phyloP scores from a whole-genome alignment of 1,140 invertebrate species.

The Batillaria attramentaria region DNA sequence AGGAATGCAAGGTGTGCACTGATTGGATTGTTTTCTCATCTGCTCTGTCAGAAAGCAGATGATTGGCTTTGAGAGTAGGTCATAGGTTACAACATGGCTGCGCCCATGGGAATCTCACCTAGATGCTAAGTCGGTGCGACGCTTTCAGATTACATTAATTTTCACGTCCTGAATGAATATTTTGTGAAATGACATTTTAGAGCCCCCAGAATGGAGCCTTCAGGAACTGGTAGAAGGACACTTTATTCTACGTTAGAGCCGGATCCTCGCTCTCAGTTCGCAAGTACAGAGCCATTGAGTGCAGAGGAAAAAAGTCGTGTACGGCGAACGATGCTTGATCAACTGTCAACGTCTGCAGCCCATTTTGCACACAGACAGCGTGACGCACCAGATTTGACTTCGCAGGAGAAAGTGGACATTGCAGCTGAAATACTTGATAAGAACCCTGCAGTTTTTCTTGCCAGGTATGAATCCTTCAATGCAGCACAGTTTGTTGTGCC shows the following conservation, averaged over 20 bases:
- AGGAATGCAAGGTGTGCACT: slow-evolving; percentile 5
- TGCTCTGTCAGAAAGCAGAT: background rate
- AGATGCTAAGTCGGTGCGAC: background rate
- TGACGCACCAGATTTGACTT: slow-evolving; percentile 81
- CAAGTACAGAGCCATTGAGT: background rate
- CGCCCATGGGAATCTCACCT: background rate
- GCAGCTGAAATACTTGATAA: slow-evolving; percentile 79
- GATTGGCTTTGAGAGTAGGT: background rate
- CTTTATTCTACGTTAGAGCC: no score
- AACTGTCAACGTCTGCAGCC: slow-evolving; percentile 62
- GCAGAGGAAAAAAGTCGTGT: slow-evolving; percentile 50
- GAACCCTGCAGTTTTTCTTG: slow-evolving; percentile 80
- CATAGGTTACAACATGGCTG: background rate
- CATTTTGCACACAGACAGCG: slow-evolving; percentile 85
- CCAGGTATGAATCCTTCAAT: slow-evolving; percentile 59
- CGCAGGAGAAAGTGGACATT: slow-evolving; percentile 80
- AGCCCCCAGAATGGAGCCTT: background rate
- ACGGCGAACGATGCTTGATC: slow-evolving; percentile 59
- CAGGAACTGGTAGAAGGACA: no score
- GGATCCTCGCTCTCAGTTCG: background rate
- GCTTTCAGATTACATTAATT: background rate
- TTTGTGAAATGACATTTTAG: background rate
- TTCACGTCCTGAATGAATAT: background rate
- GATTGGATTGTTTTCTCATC: slow-evolving; percentile 13
- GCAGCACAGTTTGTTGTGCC: no score